Evolutionary conservation across 1,140 invertebrate genomes (phyloP), one percentile per base, ranked within the genome.

Genomic region (Magallana ariakensis): DNA sequence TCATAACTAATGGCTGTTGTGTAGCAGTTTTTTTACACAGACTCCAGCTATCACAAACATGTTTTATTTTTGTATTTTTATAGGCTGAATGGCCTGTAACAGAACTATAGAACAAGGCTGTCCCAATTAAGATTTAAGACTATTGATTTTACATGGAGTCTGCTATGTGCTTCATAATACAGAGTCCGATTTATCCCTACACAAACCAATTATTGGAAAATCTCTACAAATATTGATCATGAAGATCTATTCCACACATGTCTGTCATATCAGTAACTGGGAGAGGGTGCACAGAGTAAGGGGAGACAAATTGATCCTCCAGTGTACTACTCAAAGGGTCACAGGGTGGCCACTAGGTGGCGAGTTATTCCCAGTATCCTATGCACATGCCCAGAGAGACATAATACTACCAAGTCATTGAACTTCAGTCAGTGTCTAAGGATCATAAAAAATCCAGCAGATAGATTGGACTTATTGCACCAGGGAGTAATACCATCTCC

Each of bases 301-400:
- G 83, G 83, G 33, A 66, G 60, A 60, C 83, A 66, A 60, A 66
- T 70, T 26, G 7, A 11, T 26, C 22, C 7, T 26, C 22, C 33
- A 26, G 22, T 26, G 22, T 5, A 66, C 19, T 46, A 33, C 83
- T 33, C 10, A 26, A 66, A 66, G 33, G 83, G 58, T 84, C 58
- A 66, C 46, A 53, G 66, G 33, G 60, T 80, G 57, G 19, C 81
- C 89, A 89, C 83, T 85, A 89, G 87, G 83, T 87, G 89, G 86
- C 89, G 66, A 46, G 16, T 33, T 80, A 80, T 82, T 85, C 84
- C 62, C 70, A 82, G 55, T 56, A 83, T 58, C 80, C 57, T 70
- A 55, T 85, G 88, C 88, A 85, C 86, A 87, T 87, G 86, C 84
- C 84, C 87, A 81, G 58, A 89, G 66, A 82, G 80, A 82, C 46